These are phyloP conservation scores for Bufo bufo DNA, from an alignment of 2,113 vertebrate species.

Conservation along the genomic window DNA sequence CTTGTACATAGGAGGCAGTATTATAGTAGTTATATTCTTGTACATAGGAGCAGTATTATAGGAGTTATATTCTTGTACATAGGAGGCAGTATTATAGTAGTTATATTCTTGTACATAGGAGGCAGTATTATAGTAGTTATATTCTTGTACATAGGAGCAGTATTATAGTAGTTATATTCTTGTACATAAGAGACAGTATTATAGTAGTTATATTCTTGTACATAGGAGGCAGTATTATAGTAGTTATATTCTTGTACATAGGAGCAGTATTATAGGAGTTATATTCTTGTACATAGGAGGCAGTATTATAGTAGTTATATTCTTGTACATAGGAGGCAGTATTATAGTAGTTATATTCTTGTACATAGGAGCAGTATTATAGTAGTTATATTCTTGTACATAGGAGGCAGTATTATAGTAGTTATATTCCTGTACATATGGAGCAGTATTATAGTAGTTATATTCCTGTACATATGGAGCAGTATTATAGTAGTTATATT, in stretches of 20 bases:
- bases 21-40: constrained; percentile 9
- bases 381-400: constrained; percentile 1
- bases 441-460: background rate
- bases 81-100: constrained; percentile 2
- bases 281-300: constrained; percentile 1
- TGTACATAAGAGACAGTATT: background rate
- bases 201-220: constrained; percentile 17
- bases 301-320: constrained; percentile 20
- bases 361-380: constrained; percentile 8
- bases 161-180: constrained; percentile 11
- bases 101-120: background rate
- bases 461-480: background rate
- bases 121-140: background rate
- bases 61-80: constrained; percentile 6
- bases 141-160: constrained; percentile 1
- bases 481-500: constrained; percentile 17
- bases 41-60: background rate
- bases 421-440: background rate
- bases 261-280: constrained; percentile 7
- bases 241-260: constrained; percentile 12
- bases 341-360: constrained; percentile 15
- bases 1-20: background rate
- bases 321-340: background rate
- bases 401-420: background rate
- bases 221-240: constrained; percentile 7